A percentile compares a stretch with the other conserved stretches of the same genome.
These are phyloP conservation scores for Ephialtes manifestator DNA, from an alignment of 2,888 invertebrate species.

Conservation along the genomic window DNA sequence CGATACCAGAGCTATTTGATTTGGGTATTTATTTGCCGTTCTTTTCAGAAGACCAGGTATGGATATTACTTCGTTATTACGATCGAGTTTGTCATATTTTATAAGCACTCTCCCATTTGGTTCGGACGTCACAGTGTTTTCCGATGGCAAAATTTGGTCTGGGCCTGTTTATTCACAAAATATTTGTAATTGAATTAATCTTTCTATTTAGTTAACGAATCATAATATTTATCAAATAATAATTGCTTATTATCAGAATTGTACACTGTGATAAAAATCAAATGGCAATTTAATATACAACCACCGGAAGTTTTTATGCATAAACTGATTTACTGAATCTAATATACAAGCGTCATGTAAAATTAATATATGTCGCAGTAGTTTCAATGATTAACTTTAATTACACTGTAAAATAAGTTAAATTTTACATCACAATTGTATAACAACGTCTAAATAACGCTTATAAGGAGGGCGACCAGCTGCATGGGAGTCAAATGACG, in stretches of 20 bases:
- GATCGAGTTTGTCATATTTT: slow-evolving; percentile 86
- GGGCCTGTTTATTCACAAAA: slow-evolving; percentile 88
- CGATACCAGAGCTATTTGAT: slow-evolving; percentile 89
- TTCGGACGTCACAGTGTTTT: slow-evolving; percentile 87
- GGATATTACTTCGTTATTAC: slow-evolving; percentile 88
- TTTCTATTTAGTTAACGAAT: neutral
- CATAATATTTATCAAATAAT: neutral
- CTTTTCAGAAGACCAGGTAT: slow-evolving; percentile 91
- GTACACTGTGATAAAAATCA: too few species aligned
- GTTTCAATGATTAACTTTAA: too few species aligned
- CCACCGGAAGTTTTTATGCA: too few species aligned
- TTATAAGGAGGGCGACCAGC: too few species aligned
- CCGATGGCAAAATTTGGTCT: slow-evolving; percentile 90
- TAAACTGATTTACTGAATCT: too few species aligned
- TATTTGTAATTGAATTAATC: neutral
- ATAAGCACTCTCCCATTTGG: slow-evolving; percentile 90
- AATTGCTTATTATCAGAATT: neutral
- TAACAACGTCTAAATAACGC: too few species aligned
- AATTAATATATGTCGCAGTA: too few species aligned
- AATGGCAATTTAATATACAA: too few species aligned
- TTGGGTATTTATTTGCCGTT: slow-evolving; percentile 89
- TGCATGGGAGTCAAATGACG: too few species aligned
- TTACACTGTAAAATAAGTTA: too few species aligned
- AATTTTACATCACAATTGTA: too few species aligned
- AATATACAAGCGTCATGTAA: too few species aligned